Base-by-base conservation (phyloP, 2,113 vertebrate species). In the Platysteira castanea region DNA sequence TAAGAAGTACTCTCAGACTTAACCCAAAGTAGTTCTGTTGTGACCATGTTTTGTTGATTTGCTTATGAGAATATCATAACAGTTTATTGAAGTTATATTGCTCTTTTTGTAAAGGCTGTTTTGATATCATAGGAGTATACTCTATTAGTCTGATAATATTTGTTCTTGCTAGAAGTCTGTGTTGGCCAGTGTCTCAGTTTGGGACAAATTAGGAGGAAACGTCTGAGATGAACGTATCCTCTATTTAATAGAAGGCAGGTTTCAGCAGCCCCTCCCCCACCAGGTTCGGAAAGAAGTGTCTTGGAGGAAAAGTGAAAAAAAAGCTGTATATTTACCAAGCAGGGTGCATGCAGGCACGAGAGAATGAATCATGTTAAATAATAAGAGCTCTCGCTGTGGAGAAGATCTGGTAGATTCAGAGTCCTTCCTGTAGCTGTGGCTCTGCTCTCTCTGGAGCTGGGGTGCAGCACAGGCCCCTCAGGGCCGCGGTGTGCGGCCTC, bases 391-490 rank as follows among this genome's bases (percentile, higher is more conserved):
- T 35, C 10, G 3, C 56, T 59, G 13, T 35, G 22, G 56, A 35
- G 56, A 35, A 59, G n/a, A 24, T 22, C 56, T 35, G n/a, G 22
- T 35, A 24, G 10, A 35, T 59, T 35, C 22, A 16, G 15, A 35
- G 22, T 35, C 22, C n/a, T 59, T 35, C 35, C 22, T 24, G 56
- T 16, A 11, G 14, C 15, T 7, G 56, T 35, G 56, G 22, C n/a
- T 35, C 56, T 59, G n/a, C 56, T 23, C 14, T 11, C 22, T 59
- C 22, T 0, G 1, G 56, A 59, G 56, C 33, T 35, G 56, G 33
- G n/a, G 22, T 11, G n/a, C 1, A 4, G 56, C 9, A 2, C 24
- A n/a, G 56, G n/a, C 13, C 9, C 22, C 56, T 59, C 33, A 1
- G 6, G n/a, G n/a, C 56, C 2, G 6, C 1, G 4, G 21, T 57